Evolutionary conservation across 2,888 invertebrate species (phyloP), one percentile per base, ranked within the genome.

Genomic region (Caenorhabditis sp.): DNA sequence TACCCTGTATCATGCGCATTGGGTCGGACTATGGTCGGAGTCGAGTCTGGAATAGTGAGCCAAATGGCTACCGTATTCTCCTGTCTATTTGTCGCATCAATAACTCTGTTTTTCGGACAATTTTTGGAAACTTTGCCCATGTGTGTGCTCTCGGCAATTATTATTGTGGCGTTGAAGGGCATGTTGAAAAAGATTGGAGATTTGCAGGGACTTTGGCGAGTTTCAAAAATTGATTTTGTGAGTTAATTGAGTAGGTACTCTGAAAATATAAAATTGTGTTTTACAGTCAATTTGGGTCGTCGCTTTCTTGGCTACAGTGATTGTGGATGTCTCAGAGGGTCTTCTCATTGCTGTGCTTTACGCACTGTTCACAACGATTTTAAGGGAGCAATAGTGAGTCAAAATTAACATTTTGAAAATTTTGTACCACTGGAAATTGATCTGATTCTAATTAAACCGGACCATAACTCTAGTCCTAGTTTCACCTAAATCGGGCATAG

Each of bases 31-130:
- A 83, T 90, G 49, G 93, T 95, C 62, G 95, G 95, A 86, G 93
- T 93, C 83, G 91, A 92, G 80, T 93, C 94, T 0, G 95, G 95
- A 17, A 93, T 94, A 43, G 93, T 92, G 86, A 94, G 95, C 0
- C 94, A 94, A n/a, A 31, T 70, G 56, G 93, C 94, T 0, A 93
- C 93, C 0, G 86, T 94, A 20, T 91, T 95, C 57, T 94, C 94
- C 5, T 93, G 93, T 74, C 64, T 89, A 0, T 90, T 95, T 27
- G 89, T 96, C 21, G 89, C 94, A 2, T 90, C 92, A 80, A 93
- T 95, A 61, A 89, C 95, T 68, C 90, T 95, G 63, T 93, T 93
- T 91, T 91, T 95, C 76, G 95, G 94, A 0, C 54, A 65, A 20
- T 76, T 64, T 43, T 94, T 96, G 88, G 92, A 93, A 88, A 91